Conservation (phyloP, 2,797 vertebrate genomes). For the Gobio occitaniae region DNA sequence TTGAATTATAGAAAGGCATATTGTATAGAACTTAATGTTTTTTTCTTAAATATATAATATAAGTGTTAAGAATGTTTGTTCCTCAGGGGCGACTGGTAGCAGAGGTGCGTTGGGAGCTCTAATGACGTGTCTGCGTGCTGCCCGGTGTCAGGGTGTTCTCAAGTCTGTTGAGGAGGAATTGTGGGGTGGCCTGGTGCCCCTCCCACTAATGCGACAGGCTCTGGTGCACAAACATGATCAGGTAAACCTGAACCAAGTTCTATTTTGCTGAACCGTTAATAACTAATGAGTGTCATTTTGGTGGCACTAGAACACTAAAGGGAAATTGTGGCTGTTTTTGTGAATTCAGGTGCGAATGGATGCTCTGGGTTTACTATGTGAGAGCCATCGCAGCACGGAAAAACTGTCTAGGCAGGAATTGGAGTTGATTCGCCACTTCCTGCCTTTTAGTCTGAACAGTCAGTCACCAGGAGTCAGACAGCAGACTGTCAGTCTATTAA, state of each 20-base stretch:
- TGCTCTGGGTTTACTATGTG: conserved; percentile 91
- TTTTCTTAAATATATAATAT: too few relatives aligned
- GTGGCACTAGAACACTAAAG: background rate
- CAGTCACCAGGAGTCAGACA: conserved; percentile 91
- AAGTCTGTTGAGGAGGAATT: conserved; percentile 75
- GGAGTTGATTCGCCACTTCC: conserved; percentile 85
- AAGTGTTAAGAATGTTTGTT: background rate
- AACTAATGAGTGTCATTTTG: background rate
- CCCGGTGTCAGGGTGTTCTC: conserved; percentile 88
- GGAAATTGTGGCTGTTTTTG: background rate
- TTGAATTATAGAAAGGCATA: background rate
- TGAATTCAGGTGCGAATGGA: conserved; percentile 88
- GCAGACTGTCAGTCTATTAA: conserved; percentile 87
- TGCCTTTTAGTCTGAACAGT: conserved; percentile 88
- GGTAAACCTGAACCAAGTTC: conserved; percentile 70
- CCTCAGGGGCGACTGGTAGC: conserved; percentile 70
- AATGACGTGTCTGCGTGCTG: conserved; percentile 92
- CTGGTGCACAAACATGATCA: conserved; percentile 93
- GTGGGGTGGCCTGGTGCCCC: conserved; percentile 83
- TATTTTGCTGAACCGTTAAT: background rate
- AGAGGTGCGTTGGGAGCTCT: conserved; percentile 90
- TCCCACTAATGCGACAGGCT: conserved; percentile 82
- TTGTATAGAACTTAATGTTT: too few relatives aligned
- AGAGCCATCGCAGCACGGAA: conserved; percentile 93
- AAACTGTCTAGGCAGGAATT: conserved; percentile 85